Evolutionary conservation across 2,113 vertebrate species (phyloP).

Genomic region (Heteronetta atricapilla): DNA sequence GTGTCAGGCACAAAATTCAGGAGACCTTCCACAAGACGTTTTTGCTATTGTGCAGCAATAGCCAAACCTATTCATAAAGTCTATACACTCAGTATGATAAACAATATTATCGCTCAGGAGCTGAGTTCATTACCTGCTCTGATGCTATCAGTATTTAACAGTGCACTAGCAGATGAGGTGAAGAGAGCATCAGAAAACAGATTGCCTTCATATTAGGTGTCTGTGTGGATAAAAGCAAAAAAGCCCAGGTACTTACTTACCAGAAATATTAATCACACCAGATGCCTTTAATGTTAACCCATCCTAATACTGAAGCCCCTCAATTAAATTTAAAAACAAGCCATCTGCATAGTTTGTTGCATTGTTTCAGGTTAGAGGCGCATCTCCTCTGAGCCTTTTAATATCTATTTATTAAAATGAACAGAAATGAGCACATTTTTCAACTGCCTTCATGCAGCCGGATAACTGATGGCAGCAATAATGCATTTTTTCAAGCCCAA

Average conservation of each 20-base stretch:
- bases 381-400: neutral
- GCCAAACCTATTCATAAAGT: neutral
- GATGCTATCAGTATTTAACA: conserved; percentile 6
- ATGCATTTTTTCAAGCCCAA: neutral
- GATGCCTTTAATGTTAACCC: conserved; percentile 19
- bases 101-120: neutral
- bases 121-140: conserved; percentile 35
- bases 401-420: conserved; percentile 23
- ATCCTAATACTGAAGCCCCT: neutral
- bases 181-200: conserved; percentile 17
- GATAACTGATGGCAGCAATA: neutral
- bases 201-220: neutral
- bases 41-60: neutral
- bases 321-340: neutral
- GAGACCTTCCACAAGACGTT: neutral
- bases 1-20: neutral
- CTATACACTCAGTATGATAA: neutral
- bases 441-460: conserved; percentile 23
- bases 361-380: neutral
- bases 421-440: neutral
- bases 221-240: neutral
- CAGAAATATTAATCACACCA: conserved; percentile 56
- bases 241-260: conserved; percentile 39
- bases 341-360: neutral
- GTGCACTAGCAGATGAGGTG: conserved; percentile 21